These are phyloP conservation scores for Apeltes quadracus DNA, from an alignment of 2,113 vertebrate genomes.

Conservation along the genomic window DNA sequence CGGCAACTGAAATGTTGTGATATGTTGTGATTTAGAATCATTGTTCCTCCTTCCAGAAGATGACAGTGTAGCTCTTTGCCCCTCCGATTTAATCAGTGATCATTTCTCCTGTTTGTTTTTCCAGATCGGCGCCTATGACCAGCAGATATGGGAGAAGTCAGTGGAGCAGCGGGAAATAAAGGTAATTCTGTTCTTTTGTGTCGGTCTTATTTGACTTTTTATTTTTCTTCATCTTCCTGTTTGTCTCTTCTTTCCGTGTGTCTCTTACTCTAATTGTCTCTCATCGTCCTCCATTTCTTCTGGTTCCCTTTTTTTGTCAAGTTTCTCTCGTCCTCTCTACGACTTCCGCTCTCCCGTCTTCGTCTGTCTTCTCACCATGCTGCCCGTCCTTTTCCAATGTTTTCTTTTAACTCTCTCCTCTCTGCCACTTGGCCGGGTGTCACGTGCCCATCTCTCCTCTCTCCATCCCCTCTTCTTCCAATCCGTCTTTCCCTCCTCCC, in stretches of 20 bases:
- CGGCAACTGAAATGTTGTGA: too few relatives aligned
- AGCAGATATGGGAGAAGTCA: slow-evolving; percentile 99
- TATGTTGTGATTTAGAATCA: background rate
- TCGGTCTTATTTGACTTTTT: background rate
- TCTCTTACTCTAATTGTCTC: background rate
- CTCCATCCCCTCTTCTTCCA: slow-evolving; percentile 48
- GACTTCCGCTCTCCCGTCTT: slow-evolving; percentile 19
- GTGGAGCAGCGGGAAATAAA: slow-evolving; percentile 99
- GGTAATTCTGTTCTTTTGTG: slow-evolving; percentile 75
- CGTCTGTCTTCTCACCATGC: slow-evolving; percentile 25
- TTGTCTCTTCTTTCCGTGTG: slow-evolving; percentile 1
- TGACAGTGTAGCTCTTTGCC: background rate
- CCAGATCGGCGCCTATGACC: slow-evolving; percentile 99
- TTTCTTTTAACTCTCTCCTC: slow-evolving; percentile 63
- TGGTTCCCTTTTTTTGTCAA: background rate
- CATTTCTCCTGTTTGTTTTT: slow-evolving; percentile 14
- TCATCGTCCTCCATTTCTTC: background rate
- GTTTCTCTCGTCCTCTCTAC: slow-evolving; percentile 3
- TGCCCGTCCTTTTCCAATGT: slow-evolving; percentile 48
- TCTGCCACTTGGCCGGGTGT: slow-evolving; percentile 50
- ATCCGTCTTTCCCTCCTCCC: slow-evolving; percentile 56
- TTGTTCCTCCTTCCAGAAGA: background rate
- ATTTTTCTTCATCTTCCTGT: slow-evolving; percentile 13
- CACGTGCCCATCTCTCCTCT: slow-evolving; percentile 50
- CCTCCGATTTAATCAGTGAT: background rate